phyloP scores from a whole-genome alignment of 2,888 invertebrate genomes.

The Drosophila tanythrix region DNA sequence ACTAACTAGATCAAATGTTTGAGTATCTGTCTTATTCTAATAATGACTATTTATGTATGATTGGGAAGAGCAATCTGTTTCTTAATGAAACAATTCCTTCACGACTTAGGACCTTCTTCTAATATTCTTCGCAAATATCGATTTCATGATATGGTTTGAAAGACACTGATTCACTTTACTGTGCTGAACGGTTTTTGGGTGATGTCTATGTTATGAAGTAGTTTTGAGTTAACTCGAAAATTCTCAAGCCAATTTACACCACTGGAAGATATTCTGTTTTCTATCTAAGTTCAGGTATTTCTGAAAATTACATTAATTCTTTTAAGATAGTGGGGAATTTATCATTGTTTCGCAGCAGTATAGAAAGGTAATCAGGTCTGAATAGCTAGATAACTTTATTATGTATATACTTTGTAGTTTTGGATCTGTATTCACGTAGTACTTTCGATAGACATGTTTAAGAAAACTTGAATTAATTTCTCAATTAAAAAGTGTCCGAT shows the following conservation, averaged over 20 bases:
- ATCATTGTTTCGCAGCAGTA: not conserved
- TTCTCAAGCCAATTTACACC: not conserved
- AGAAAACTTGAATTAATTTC: conserved; percentile 51
- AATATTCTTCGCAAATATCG: not conserved
- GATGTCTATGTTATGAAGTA: too few species aligned
- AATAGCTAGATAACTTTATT: not conserved
- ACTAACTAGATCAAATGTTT: not conserved
- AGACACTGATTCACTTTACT: not conserved
- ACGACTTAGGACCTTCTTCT: not conserved
- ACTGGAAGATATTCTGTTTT: not conserved
- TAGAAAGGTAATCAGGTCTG: not conserved
- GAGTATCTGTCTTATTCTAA: not conserved
- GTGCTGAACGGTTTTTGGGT: too few species aligned
- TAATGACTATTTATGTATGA: not conserved
- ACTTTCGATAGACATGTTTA: not conserved
- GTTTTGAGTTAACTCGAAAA: not conserved
- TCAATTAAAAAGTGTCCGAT: conserved; percentile 70
- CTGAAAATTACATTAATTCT: not conserved
- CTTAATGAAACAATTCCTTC: not conserved
- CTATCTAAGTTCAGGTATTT: not conserved
- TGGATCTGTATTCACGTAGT: not conserved
- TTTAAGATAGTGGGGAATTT: not conserved
- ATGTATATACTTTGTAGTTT: too few species aligned
- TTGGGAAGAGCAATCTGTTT: not conserved
- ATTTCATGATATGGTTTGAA: not conserved